Evolutionary conservation across 2,797 vertebrate species (phyloP).

Genomic region (Pogoniulus pusillus): DNA sequence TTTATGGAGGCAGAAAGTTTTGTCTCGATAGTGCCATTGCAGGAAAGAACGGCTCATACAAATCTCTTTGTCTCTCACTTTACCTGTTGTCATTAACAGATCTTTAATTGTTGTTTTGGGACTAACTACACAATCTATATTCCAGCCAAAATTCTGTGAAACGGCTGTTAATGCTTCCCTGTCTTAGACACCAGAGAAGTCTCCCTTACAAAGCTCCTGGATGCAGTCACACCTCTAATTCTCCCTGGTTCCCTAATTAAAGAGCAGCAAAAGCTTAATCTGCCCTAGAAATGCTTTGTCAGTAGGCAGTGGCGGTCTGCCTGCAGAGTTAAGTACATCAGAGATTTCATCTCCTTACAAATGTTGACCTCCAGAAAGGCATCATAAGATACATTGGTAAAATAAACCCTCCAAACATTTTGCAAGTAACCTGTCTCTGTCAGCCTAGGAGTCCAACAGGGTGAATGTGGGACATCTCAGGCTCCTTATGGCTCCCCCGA

Average conservation of each 20-base stretch:
- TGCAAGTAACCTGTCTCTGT: not conserved
- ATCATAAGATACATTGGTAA: not conserved
- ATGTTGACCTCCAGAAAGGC: not conserved
- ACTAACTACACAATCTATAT: not conserved
- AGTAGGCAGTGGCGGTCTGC: not conserved
- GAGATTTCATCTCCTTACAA: conserved; percentile 12
- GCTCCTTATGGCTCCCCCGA: not conserved
- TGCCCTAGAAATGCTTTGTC: conserved; percentile 31
- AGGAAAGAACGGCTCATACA: not conserved
- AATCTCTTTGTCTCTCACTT: not conserved
- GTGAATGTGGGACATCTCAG: not conserved
- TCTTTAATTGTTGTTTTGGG: conserved; percentile 7
- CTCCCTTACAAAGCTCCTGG: not conserved
- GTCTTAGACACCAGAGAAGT: not conserved
- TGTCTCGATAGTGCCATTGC: not conserved
- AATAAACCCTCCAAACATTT: not conserved
- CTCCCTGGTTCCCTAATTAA: conserved; percentile 44
- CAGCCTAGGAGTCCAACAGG: not conserved
- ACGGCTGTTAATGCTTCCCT: not conserved
- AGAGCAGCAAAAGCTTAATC: conserved; percentile 19
- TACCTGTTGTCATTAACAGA: not conserved
- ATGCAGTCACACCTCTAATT: not conserved
- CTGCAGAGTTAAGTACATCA: conserved; percentile 26
- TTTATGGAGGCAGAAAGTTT: not conserved
- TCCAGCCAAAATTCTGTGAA: not conserved